Base-by-base conservation (phyloP, 2,797 vertebrate species). In the Vultur gryphus region DNA sequence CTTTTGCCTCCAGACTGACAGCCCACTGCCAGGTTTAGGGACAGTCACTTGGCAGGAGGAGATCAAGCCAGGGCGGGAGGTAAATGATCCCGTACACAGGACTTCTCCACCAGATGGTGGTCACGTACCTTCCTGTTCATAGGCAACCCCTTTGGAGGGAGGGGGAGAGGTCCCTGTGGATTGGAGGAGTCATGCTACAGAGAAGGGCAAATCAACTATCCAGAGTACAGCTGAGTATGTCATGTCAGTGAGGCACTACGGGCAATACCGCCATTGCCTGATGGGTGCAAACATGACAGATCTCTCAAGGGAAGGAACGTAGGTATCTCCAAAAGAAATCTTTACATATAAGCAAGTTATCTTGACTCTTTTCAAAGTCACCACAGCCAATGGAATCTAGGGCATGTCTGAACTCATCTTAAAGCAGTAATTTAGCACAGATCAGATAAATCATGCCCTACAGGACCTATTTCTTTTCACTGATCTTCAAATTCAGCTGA, bases 51-150 rank as follows among this genome's bases (percentile, higher is more conserved):
- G 48, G 87, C 79, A 55, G 25, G 52, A 70, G 61, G 49, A 69
- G 57, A 78, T 4, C 5, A 20, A 72, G 16, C 35, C 51, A 17
- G 54, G 33, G 31, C 64, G 65, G 80, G 75, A 73, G 48, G 71
- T 5, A 59, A 51, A 25, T 14, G 84, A 76, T 77, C 58, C 89
- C 1, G 1, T 28, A 44, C 39, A 33, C 6, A 19, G 81, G 78
- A 26, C 52, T 76, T 64, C 81, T 94, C 95, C 96, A 96, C 43
- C 93, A 96, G 95, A 87, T 91, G 93, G 96, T 95, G 94, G 91
- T 93, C 94, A 94, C 0, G 64, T 24, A 92, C 93, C 92, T 95
- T 95, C 77, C 91, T 84, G 81, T 7, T 65, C 31, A 57, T 1
- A 46, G 65, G 52, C 88, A 79, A 39, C 55, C 43, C 66, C 87